These are phyloP conservation scores for Corbicula japonica DNA, from an alignment of 2,888 invertebrate genomes.

Conservation along the genomic window DNA sequence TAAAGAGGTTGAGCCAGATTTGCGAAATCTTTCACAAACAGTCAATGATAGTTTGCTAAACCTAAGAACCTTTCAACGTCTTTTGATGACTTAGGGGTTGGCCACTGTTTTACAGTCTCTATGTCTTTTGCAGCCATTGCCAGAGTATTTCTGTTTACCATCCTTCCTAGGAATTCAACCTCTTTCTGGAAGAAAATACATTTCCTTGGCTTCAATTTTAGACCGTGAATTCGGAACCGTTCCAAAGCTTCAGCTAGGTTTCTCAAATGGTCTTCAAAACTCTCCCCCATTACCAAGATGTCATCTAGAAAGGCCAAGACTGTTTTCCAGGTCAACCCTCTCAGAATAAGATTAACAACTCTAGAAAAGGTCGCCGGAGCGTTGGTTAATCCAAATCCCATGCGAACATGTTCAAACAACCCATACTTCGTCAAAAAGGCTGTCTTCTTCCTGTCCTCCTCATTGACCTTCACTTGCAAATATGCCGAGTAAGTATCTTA, in stretches of 20 bases:
- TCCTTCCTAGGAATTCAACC: slow-evolving; percentile 38
- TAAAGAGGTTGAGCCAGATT: slow-evolving; percentile 29
- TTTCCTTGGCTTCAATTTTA: slow-evolving; percentile 66
- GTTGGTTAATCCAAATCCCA: slow-evolving; percentile 32
- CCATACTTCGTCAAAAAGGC: slow-evolving; percentile 36
- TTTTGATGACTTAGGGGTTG: slow-evolving; percentile 29
- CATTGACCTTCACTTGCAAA: slow-evolving; percentile 49
- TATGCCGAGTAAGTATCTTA: slow-evolving; percentile 59
- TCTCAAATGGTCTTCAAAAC: slow-evolving; percentile 29
- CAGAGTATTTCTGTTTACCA: slow-evolving; percentile 16
- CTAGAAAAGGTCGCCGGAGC: slow-evolving; percentile 42
- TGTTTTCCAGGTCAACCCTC: slow-evolving; percentile 48
- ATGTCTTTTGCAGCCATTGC: slow-evolving; percentile 12
- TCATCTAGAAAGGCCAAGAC: slow-evolving; percentile 62
- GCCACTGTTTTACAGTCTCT: slow-evolving; percentile 44
- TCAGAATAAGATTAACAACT: slow-evolving; percentile 51
- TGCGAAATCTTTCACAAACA: slow-evolving; percentile 43
- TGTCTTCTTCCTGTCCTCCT: slow-evolving; percentile 45
- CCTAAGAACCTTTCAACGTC: slow-evolving; percentile 62
- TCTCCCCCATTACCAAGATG: slow-evolving; percentile 47
- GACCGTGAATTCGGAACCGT: slow-evolving; percentile 35
- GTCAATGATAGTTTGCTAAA: slow-evolving; percentile 58
- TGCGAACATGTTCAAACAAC: slow-evolving; percentile 26
- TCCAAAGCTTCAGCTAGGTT: slow-evolving; percentile 31
- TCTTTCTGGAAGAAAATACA: slow-evolving; percentile 39